Percentiles rank a stretch among this genome's conserved stretches.
phyloP scores from a whole-genome alignment of 2,888 invertebrate genomes.

The Panopea generosa region DNA sequence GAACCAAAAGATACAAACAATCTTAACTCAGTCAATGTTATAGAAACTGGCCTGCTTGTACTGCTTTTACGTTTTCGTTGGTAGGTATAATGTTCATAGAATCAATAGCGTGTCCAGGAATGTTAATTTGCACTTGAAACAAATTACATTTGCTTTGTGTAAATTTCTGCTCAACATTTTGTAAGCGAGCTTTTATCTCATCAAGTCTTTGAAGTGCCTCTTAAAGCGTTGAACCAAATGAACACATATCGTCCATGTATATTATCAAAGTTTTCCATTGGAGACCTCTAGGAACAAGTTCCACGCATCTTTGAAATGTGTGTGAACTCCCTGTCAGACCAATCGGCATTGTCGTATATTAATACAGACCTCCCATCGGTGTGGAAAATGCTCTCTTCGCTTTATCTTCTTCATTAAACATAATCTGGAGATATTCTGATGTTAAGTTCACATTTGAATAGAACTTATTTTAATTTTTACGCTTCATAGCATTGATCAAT shows the following conservation, averaged over 20 bases:
- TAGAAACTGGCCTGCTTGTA: constrained; percentile 36
- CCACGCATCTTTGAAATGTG: constrained; percentile 25
- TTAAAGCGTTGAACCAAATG: constrained; percentile 34
- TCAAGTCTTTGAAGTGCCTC: constrained; percentile 49
- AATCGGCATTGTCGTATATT: no score
- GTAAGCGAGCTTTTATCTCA: constrained; percentile 45
- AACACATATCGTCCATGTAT: no score
- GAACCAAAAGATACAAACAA: constrained; percentile 46
- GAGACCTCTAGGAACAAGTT: constrained; percentile 20
- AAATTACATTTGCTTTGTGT: constrained; percentile 46
- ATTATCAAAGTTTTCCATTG: constrained; percentile 39
- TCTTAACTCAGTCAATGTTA: not conserved
- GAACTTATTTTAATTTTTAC: not conserved
- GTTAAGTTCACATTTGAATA: no score
- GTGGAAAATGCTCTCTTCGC: no score
- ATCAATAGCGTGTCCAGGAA: constrained; percentile 45
- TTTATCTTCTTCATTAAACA: constrained; percentile 23
- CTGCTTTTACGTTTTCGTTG: constrained; percentile 27
- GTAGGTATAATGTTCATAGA: constrained; percentile 38
- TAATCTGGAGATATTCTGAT: constrained; percentile 25
- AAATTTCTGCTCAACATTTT: constrained; percentile 38
- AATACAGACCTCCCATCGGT: no score
- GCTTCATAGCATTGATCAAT: constrained; percentile 30
- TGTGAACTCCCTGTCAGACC: constrained; percentile 6
- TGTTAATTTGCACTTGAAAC: constrained; percentile 31